Percentiles rank a stretch among this genome's conserved stretches.
These are phyloP conservation scores for Oscheius sp. DNA, from an alignment of 1,140 invertebrate species.

Conservation along the genomic window DNA sequence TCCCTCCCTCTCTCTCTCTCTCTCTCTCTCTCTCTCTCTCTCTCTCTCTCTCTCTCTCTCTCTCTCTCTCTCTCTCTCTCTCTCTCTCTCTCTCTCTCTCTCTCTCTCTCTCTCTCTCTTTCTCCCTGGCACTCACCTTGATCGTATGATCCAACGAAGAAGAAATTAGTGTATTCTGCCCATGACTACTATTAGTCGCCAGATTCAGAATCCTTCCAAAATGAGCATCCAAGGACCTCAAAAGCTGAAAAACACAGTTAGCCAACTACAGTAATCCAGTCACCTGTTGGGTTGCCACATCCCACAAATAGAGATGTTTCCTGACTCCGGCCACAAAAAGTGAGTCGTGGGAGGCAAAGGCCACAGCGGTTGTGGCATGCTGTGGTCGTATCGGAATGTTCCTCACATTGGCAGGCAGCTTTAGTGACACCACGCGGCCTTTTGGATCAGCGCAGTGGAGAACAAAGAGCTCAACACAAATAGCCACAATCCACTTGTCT, in stretches of 20 bases:
- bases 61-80: too few relatives aligned
- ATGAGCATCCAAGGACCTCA: conserved; percentile 91
- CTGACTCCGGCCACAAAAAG: conserved; percentile 91
- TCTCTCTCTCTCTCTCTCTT: too few relatives aligned
- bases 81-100: too few relatives aligned
- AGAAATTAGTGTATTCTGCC: conserved; percentile 89
- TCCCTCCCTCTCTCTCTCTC: too few relatives aligned
- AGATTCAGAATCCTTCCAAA: conserved; percentile 92
- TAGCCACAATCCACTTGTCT: conserved; percentile 6
- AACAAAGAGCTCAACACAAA: conserved; percentile 33
- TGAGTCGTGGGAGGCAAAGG: conserved; percentile 81
- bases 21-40: too few relatives aligned
- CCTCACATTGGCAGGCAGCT: conserved; percentile 48
- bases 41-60: too few relatives aligned
- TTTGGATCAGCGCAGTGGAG: conserved; percentile 36
- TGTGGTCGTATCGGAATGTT: conserved; percentile 68
- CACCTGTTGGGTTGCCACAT: conserved; percentile 65
- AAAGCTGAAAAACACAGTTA: conserved; percentile 73
- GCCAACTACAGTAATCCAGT: too few relatives aligned
- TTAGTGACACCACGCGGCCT: conserved; percentile 38
- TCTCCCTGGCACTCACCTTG: too few relatives aligned
- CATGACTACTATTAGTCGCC: conserved; percentile 77
- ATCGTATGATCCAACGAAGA: conserved; percentile 95
- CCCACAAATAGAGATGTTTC: conserved; percentile 93
- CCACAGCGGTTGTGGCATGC: conserved; percentile 78